Evolutionary conservation across 2,113 vertebrate species (phyloP).

Genomic region (Chloropsis cyanopogon): DNA sequence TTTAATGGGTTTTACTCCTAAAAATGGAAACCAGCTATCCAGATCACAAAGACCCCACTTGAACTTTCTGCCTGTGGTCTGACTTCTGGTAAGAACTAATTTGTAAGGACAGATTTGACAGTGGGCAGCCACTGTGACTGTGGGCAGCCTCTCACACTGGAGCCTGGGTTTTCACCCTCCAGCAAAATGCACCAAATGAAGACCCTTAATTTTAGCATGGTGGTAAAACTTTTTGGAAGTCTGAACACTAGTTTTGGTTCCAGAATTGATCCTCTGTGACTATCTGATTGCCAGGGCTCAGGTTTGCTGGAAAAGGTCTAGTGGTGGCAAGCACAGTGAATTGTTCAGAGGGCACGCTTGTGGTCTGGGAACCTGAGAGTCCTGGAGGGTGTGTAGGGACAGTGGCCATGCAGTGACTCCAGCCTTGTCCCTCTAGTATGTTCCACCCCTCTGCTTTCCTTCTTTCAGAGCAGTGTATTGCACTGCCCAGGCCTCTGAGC

Average conservation of each 20-base stretch:
- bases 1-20: constrained; percentile 4
- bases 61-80: constrained; percentile 23
- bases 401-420: neutral
- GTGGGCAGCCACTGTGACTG: neutral
- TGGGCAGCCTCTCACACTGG: neutral
- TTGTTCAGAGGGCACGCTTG: neutral
- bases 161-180: neutral
- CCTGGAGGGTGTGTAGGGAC: neutral
- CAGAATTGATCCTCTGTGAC: neutral
- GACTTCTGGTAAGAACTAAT: neutral
- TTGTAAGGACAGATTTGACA: neutral
- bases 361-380: neutral
- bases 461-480: neutral
- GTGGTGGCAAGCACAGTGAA: neutral
- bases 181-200: neutral
- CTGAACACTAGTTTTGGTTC: neutral
- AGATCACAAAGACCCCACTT: neutral
- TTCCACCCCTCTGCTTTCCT: neutral
- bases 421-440: neutral
- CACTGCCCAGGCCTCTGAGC: neutral
- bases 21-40: constrained; percentile 13
- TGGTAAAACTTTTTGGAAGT: neutral
- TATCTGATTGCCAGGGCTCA: neutral
- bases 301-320: neutral
- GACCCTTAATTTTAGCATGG: neutral